These are phyloP conservation scores for Anarrhichthys ocellatus DNA, from an alignment of 2,113 vertebrate species.

Conservation along the genomic window DNA sequence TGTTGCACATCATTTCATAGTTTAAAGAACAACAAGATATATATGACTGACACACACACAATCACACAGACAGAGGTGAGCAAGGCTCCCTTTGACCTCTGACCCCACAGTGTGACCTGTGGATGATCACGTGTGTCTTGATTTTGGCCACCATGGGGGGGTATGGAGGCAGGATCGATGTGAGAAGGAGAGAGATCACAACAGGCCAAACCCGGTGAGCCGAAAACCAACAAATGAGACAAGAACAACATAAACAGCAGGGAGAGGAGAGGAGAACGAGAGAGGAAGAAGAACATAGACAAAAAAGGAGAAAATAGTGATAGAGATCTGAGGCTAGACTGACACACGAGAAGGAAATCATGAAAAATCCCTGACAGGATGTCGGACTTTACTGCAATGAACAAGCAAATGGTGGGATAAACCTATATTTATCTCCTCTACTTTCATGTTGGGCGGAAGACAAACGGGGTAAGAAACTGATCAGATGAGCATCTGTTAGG, in stretches of 20 bases:
- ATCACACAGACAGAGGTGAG: constrained; percentile 13
- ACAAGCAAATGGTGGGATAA: constrained; percentile 73
- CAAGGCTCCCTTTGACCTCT: constrained; percentile 21
- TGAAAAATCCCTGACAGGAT: constrained; percentile 65
- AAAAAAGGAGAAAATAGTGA: constrained; percentile 45
- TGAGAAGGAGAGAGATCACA: constrained; percentile 56
- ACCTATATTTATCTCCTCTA: constrained; percentile 73
- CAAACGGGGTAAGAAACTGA: constrained; percentile 75
- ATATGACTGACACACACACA: neutral
- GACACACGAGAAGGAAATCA: constrained; percentile 64
- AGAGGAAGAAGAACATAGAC: neutral
- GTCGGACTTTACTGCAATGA: constrained; percentile 59
- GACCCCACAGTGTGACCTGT: constrained; percentile 50
- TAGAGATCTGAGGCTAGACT: constrained; percentile 57
- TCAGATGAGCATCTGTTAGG: constrained; percentile 81
- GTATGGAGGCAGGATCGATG: constrained; percentile 42
- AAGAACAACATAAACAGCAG: constrained; percentile 64
- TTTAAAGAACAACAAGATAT: neutral
- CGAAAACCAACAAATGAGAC: constrained; percentile 61
- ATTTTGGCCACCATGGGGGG: constrained; percentile 19
- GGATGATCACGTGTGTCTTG: constrained; percentile 52
- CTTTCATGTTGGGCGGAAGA: constrained; percentile 73
- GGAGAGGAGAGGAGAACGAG: constrained; percentile 32
- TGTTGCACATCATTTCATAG: neutral
- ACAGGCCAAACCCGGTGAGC: constrained; percentile 59